A percentile compares a stretch with the other conserved stretches of the same genome.
Conservation (phyloP, 2,113 vertebrate genomes). For the Cairina moschata region DNA sequence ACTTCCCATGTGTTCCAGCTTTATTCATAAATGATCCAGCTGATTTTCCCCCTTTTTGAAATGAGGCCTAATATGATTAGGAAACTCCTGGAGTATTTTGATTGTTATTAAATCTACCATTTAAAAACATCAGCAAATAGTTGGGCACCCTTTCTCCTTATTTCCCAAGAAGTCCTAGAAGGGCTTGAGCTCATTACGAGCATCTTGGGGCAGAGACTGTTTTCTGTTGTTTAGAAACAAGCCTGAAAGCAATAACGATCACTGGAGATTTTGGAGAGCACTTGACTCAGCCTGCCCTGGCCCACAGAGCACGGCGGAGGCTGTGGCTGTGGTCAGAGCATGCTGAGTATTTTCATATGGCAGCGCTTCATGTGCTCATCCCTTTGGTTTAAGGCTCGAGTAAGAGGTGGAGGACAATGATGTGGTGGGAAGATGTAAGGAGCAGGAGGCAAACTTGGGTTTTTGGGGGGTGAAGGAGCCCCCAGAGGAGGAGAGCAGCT, state of each 20-base stretch:
- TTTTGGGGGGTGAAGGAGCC: neutral
- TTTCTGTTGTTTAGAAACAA: neutral
- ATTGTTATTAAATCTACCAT: neutral
- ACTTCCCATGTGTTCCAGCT: neutral
- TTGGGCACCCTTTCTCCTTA: neutral
- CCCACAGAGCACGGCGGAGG: neutral
- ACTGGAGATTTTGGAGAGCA: neutral
- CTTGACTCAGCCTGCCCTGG: neutral
- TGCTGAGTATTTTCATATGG: neutral
- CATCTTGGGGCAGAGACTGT: neutral
- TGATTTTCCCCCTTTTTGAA: neutral
- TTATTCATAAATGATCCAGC: neutral
- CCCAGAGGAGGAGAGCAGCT: neutral
- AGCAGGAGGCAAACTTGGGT: neutral
- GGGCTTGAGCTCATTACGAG: neutral
- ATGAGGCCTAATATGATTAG: neutral
- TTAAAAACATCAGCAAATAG: neutral
- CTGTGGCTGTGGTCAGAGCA: neutral
- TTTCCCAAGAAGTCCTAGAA: neutral
- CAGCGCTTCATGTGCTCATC: neutral
- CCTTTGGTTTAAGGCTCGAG: neutral
- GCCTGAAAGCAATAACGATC: neutral
- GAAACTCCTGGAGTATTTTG: neutral
- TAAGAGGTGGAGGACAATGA: neutral
- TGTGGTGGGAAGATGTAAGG: neutral